Evolutionary conservation across 2,797 vertebrate species (phyloP), one percentile per base, ranked within the genome.

Genomic region (Betta splendens): DNA sequence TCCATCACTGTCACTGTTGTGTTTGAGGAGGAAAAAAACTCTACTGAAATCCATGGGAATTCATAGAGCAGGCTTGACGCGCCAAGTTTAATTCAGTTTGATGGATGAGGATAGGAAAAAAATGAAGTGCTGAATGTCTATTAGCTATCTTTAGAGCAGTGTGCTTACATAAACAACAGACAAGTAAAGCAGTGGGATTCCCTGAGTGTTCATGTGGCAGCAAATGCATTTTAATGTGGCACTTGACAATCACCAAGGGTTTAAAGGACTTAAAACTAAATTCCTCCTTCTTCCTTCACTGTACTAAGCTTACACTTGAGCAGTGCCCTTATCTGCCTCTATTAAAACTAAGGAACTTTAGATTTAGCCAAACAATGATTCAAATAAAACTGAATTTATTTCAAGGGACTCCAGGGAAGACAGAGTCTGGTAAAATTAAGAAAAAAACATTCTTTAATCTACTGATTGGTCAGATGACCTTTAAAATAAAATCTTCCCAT

Each of bases 11-110:
- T 90, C 88, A 85, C 79, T 62, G 75, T 80, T 74, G 61, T 74
- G 64, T 75, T 79, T 66, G 59, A 79, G 57, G 52, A 67, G 47
- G 49, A 20, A 51, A 58, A 66, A 71, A 65, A 75, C 58, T 86
- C 82, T 84, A 69, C 71, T 83, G 65, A 85, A 84, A 86, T 83
- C 82, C 77, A 81, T 87, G 87, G 84, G 88, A 90, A 91, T 81
- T 76, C 72, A 68, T 39, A 37, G 77, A 21, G 1, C 58, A 33
- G 69, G 57, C 69, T 58, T 77, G 75, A 80, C 79, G 62, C 78
- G 87, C 86, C 89, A 91, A 89, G 80, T 89, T 85, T 69, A 86
- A 91, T 91, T 91, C 88, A 87, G 75, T 84, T 83, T 91, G 90
- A 90, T 89, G 87, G 87, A 92, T 89, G 91, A 87, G 79, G 77